phyloP scores from a whole-genome alignment of 2,888 invertebrate species.

The Oxytorus armatus region DNA sequence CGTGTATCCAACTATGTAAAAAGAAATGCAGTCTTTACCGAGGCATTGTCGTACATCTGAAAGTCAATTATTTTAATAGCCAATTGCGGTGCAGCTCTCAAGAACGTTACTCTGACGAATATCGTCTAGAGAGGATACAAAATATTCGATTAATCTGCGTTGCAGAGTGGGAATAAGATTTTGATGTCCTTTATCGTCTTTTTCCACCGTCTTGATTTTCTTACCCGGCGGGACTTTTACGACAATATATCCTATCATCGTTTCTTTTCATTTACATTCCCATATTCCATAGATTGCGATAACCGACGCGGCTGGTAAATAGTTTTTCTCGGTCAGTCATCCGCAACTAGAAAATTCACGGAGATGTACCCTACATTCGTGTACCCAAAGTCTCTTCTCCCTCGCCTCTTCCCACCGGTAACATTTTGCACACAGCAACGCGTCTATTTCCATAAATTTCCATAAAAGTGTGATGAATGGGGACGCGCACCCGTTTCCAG shows the following conservation, averaged over 20 bases:
- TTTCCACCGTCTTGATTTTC: neutral
- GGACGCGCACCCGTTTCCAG: slow-evolving; percentile 57
- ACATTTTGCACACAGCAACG: slow-evolving; percentile 47
- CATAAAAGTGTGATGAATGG: slow-evolving; percentile 72
- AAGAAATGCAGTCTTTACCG: too few relatives aligned
- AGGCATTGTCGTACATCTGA: too few relatives aligned
- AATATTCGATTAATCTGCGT: neutral
- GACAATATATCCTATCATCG: slow-evolving; percentile 25
- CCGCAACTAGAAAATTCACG: slow-evolving; percentile 38
- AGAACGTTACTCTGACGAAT: too few relatives aligned
- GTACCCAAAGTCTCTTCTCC: slow-evolving; percentile 12
- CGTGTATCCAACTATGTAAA: too few relatives aligned
- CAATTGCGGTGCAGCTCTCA: too few relatives aligned
- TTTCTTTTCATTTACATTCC: slow-evolving; percentile 39
- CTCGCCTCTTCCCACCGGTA: slow-evolving; percentile 28
- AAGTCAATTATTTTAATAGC: too few relatives aligned
- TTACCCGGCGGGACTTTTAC: neutral
- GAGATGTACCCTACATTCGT: slow-evolving; percentile 15
- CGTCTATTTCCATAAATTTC: slow-evolving; percentile 71
- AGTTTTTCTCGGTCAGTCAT: slow-evolving; percentile 64
- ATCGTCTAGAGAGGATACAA: neutral
- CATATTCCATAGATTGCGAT: slow-evolving; percentile 50
- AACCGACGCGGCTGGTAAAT: slow-evolving; percentile 63
- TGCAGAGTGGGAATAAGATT: slow-evolving; percentile 8
- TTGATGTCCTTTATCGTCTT: neutral